phyloP scores from a whole-genome alignment of 2,797 vertebrate species.

The Anas acuta region DNA sequence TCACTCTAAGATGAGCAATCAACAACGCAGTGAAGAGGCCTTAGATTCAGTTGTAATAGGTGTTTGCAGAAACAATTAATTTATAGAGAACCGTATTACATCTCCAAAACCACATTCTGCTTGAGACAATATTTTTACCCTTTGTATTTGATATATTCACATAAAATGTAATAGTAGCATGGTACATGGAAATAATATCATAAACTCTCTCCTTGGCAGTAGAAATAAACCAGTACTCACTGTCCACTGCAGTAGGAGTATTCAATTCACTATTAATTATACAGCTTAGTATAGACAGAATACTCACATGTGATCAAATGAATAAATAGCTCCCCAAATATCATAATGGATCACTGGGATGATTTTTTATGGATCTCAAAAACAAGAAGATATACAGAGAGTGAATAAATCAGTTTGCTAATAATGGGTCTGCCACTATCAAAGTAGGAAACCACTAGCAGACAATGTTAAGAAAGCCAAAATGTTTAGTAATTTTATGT shows the following conservation, averaged over 20 bases:
- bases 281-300: background rate
- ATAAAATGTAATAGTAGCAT: background rate
- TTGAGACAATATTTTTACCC: background rate
- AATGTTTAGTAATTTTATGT: background rate
- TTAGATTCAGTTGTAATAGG: background rate
- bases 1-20: background rate
- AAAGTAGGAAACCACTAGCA: background rate
- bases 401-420: background rate
- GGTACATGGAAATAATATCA: background rate
- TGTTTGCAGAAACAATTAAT: background rate
- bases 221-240: background rate
- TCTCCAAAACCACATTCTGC: background rate
- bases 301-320: background rate
- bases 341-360: background rate
- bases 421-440: background rate
- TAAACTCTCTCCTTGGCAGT: background rate
- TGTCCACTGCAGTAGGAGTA: background rate
- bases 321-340: background rate
- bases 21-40: background rate
- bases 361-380: background rate
- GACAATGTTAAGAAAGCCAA: background rate
- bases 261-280: background rate
- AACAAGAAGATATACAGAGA: background rate
- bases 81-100: background rate
- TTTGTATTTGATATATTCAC: background rate